Percentiles rank a stretch among this genome's conserved stretches.
Evolutionary conservation across 2,888 invertebrate genomes (phyloP).

Genomic region (Polietes domitor): DNA sequence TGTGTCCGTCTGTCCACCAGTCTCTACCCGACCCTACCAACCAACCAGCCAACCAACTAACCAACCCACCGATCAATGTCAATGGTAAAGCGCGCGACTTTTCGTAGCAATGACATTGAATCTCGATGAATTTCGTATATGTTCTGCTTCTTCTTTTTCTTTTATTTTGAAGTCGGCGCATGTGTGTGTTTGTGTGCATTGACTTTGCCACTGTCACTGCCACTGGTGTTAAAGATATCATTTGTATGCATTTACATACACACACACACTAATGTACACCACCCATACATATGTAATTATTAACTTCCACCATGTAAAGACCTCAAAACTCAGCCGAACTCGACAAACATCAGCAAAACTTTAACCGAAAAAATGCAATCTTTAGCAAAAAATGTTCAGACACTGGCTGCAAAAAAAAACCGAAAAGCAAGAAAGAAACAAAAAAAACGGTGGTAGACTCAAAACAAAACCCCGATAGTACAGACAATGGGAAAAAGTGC

Average conservation of each 20-base stretch:
- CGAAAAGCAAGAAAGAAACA: background rate
- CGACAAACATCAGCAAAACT: slow-evolving; percentile 22
- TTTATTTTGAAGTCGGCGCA: background rate
- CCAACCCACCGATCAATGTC: slow-evolving; percentile 50
- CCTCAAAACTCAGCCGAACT: slow-evolving; percentile 3
- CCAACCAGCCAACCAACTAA: background rate
- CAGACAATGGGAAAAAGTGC: slow-evolving; percentile 38
- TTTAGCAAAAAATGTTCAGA: slow-evolving; percentile 21
- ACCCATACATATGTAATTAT: slow-evolving; percentile 2
- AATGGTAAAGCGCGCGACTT: slow-evolving; percentile 57
- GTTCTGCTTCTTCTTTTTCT: slow-evolving; percentile 3
- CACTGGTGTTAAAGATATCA: slow-evolving; percentile 33
- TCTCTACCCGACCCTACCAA: too few species aligned
- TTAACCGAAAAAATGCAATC: slow-evolving; percentile 34
- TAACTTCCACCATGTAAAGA: slow-evolving; percentile 33
- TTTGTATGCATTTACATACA: slow-evolving; percentile 2
- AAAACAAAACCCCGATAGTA: background rate
- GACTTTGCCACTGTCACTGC: slow-evolving; percentile 19
- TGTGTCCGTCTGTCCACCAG: background rate
- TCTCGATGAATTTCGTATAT: slow-evolving; percentile 27
- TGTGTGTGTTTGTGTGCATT: background rate
- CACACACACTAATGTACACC: background rate
- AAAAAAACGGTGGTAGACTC: background rate
- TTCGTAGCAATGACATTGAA: slow-evolving; percentile 59
- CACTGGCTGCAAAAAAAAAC: background rate